Percentiles rank a stretch among this genome's conserved stretches.
Conservation (phyloP, 2,888 invertebrate species). For the Metalampra italica region DNA sequence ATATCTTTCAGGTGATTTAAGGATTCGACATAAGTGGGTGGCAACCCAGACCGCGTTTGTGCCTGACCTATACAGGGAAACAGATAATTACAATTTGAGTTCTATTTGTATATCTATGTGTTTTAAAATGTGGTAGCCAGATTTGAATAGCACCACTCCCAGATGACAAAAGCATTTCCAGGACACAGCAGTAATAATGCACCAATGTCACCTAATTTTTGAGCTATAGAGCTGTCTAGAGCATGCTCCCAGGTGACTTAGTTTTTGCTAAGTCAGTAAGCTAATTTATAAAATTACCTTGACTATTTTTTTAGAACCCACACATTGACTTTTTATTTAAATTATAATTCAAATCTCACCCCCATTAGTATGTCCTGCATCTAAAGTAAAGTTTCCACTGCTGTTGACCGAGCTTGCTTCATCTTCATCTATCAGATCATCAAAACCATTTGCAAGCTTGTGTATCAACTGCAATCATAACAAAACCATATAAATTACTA, state of each 20-base stretch:
- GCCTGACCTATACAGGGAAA: conserved; percentile 30
- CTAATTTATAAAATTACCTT: too few relatives aligned
- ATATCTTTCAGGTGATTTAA: conserved; percentile 59
- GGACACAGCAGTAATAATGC: too few relatives aligned
- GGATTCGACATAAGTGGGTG: conserved; percentile 67
- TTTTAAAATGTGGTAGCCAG: too few relatives aligned
- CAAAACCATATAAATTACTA: not conserved
- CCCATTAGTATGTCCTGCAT: conserved; percentile 55
- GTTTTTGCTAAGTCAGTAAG: too few relatives aligned
- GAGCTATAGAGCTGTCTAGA: too few relatives aligned
- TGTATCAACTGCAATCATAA: conserved; percentile 77
- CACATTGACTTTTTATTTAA: too few relatives aligned
- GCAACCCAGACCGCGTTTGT: conserved; percentile 44
- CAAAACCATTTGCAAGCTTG: conserved; percentile 82
- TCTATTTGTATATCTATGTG: too few relatives aligned
- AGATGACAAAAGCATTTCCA: too few relatives aligned
- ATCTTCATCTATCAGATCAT: conserved; percentile 83
- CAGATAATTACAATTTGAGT: not conserved
- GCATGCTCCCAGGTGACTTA: too few relatives aligned
- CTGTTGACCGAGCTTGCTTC: conserved; percentile 81
- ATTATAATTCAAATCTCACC: conserved; percentile 8
- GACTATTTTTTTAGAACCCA: too few relatives aligned
- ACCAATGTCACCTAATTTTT: too few relatives aligned
- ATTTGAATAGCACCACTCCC: too few relatives aligned
- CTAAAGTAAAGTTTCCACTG: conserved; percentile 67